Conservation (phyloP, 2,888 invertebrate species). For the Leptarthrus brevirostris region DNA sequence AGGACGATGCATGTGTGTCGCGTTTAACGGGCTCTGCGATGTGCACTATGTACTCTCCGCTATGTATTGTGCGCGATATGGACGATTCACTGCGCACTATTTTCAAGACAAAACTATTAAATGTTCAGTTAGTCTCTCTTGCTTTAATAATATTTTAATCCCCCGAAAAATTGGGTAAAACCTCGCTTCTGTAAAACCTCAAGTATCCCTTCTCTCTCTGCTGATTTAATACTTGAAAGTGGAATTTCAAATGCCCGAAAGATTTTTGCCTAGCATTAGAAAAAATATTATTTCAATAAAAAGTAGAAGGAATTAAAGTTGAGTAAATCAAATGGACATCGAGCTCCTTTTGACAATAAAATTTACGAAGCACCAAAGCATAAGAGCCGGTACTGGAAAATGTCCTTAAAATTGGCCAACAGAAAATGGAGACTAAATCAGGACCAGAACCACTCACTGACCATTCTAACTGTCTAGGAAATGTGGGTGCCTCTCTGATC, state of each 20-base stretch:
- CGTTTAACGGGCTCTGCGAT: no score
- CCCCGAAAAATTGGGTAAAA: no score
- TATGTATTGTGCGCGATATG: no score
- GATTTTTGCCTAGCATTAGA: neutral
- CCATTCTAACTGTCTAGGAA: slow-evolving; percentile 14
- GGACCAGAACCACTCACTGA: slow-evolving; percentile 32
- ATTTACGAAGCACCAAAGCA: slow-evolving; percentile 25
- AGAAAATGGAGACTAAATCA: slow-evolving; percentile 16
- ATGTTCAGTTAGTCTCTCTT: no score
- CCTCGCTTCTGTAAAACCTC: no score
- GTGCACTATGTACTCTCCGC: no score
- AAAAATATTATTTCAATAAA: slow-evolving; percentile 40
- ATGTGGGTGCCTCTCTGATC: slow-evolving; percentile 19
- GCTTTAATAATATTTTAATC: no score
- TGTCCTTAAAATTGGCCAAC: neutral
- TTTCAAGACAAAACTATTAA: no score
- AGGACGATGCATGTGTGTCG: no score
- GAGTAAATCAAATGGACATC: slow-evolving; percentile 18
- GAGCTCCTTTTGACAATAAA: slow-evolving; percentile 12
- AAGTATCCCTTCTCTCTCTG: no score
- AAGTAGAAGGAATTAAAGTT: neutral
- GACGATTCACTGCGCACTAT: no score
- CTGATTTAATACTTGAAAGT: neutral
- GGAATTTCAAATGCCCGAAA: slow-evolving; percentile 16
- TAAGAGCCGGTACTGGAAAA: neutral